Percentiles rank a stretch among this genome's conserved stretches.
phyloP scores from a whole-genome alignment of 1,140 invertebrate genomes.

The Neelides sp. region DNA sequence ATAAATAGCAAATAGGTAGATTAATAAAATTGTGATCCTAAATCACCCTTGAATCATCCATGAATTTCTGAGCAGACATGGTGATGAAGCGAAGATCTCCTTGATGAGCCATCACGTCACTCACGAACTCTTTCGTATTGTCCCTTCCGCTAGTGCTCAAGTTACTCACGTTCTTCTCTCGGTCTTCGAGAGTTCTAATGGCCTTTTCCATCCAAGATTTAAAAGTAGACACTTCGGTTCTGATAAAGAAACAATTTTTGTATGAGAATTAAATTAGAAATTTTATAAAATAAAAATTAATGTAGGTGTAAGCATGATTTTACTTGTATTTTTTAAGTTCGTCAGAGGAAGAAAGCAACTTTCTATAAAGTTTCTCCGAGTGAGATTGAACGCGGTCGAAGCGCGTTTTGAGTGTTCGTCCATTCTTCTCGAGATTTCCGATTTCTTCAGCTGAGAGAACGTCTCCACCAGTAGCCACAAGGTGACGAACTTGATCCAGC shows the following conservation, averaged over 20 bases:
- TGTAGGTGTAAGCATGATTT: too few species aligned
- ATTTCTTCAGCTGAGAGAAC: conserved; percentile 79
- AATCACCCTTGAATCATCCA: conserved; percentile 75
- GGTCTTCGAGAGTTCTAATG: conserved; percentile 63
- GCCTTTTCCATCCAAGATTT: conserved; percentile 71
- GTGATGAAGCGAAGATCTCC: conserved; percentile 86
- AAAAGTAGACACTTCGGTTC: conserved; percentile 64
- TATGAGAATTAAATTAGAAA: conserved; percentile 2
- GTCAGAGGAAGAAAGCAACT: conserved; percentile 64
- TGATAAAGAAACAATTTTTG: conserved; percentile 33
- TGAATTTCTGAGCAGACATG: conserved; percentile 86
- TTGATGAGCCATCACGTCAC: conserved; percentile 85
- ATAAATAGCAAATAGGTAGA: not conserved
- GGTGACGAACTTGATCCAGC: conserved; percentile 78
- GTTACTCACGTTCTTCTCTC: conserved; percentile 68
- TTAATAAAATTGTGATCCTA: not conserved
- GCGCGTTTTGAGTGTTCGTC: conserved; percentile 64
- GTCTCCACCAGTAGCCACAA: conserved; percentile 76
- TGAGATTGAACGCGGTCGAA: conserved; percentile 68
- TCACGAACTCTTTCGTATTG: conserved; percentile 70
- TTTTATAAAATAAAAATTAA: not conserved
- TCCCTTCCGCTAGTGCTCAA: conserved; percentile 42
- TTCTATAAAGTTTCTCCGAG: conserved; percentile 59
- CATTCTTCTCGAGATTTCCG: conserved; percentile 69
- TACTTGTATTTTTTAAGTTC: conserved; percentile 74